These are phyloP conservation scores for Leucosticte australis DNA, from an alignment of 2,113 vertebrate genomes.

Conservation along the genomic window DNA sequence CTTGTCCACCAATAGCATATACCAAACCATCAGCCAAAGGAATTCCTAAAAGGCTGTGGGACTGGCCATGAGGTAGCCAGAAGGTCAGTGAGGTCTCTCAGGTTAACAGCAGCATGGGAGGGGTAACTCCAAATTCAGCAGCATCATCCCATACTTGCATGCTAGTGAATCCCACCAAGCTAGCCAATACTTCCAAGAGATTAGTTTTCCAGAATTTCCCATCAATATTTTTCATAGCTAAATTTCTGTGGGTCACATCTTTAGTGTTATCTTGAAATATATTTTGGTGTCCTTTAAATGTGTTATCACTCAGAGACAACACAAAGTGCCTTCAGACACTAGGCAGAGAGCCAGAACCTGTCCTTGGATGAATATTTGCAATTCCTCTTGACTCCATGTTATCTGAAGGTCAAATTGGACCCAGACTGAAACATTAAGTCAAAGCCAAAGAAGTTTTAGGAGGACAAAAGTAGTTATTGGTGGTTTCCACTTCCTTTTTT, in stretches of 20 bases:
- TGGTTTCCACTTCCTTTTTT: neutral
- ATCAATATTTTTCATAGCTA: neutral
- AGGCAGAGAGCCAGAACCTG: constrained; percentile 44
- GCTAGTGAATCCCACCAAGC: neutral
- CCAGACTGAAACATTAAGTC: neutral
- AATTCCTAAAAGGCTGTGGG: neutral
- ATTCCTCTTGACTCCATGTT: constrained; percentile 26
- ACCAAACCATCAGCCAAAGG: neutral
- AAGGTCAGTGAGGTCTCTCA: neutral
- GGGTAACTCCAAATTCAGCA: neutral
- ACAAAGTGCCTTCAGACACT: constrained; percentile 18
- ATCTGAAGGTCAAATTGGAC: constrained; percentile 35
- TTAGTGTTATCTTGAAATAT: constrained; percentile 20
- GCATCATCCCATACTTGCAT: neutral
- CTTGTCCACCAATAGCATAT: neutral
- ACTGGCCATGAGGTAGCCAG: neutral
- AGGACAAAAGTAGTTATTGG: neutral
- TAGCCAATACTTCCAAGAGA: neutral
- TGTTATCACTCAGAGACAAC: constrained; percentile 43
- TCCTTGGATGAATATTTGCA: constrained; percentile 31
- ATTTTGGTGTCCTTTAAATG: constrained; percentile 6
- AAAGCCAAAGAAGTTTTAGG: neutral
- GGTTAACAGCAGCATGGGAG: neutral
- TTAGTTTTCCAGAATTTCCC: neutral
- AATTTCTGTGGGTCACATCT: constrained; percentile 16